Evolutionary conservation across 2,888 invertebrate species (phyloP).

Genomic region (Sialis fuliginosa): DNA sequence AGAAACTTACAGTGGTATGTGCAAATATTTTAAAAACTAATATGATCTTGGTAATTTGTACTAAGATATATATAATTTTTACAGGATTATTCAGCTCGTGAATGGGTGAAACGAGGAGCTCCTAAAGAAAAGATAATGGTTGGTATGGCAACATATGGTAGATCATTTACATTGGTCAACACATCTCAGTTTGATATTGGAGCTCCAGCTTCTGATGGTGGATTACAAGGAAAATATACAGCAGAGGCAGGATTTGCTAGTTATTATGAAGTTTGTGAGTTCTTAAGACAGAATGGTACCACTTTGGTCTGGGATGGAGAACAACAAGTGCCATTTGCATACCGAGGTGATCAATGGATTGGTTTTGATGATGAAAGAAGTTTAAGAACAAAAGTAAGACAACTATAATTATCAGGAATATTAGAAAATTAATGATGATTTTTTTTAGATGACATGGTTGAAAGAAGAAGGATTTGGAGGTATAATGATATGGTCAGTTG

Average conservation of each 20-base stretch:
- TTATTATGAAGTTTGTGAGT: constrained; percentile 89
- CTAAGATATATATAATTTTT: constrained; percentile 11
- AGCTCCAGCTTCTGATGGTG: constrained; percentile 78
- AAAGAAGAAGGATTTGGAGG: constrained; percentile 90
- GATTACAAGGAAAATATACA: constrained; percentile 71
- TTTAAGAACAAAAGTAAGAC: constrained; percentile 67
- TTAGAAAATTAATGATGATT: constrained; percentile 2
- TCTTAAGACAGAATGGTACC: constrained; percentile 76
- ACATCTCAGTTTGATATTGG: constrained; percentile 82
- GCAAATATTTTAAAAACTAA: constrained; percentile 1
- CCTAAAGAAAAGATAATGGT: constrained; percentile 88
- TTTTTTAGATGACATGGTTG: constrained; percentile 70
- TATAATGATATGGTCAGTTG: constrained; percentile 93
- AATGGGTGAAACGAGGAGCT: constrained; percentile 86
- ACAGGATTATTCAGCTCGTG: constrained; percentile 77
- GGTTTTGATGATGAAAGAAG: constrained; percentile 89
- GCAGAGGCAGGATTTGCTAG: constrained; percentile 89
- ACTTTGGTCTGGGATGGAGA: constrained; percentile 92
- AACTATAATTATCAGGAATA: neutral
- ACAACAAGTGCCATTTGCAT: constrained; percentile 90
- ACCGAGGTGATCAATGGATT: constrained; percentile 81
- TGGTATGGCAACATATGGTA: constrained; percentile 87
- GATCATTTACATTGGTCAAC: constrained; percentile 77
- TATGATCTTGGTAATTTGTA: too few relatives aligned
- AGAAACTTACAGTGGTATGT: constrained; percentile 78